Evolutionary conservation across 2,797 vertebrate species (phyloP).

Genomic region (Eutrigla gurnardus): DNA sequence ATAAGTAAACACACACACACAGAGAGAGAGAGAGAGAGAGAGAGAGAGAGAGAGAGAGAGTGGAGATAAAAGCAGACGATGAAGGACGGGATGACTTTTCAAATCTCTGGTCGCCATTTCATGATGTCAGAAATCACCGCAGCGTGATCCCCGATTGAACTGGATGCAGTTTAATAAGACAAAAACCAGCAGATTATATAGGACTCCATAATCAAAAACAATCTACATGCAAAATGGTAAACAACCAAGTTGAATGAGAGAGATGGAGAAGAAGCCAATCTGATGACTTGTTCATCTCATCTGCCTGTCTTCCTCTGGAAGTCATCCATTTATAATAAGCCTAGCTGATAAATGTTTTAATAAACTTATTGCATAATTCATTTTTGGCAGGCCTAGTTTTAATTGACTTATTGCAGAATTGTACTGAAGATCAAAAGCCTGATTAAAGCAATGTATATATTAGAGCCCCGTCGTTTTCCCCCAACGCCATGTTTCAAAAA

Average conservation of each 20-base stretch:
- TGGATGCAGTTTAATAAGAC: constrained; percentile 55
- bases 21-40: neutral
- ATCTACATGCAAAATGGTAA: constrained; percentile 80
- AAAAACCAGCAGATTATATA: constrained; percentile 60
- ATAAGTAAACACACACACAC: constrained; percentile 74
- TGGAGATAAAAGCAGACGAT: constrained; percentile 75
- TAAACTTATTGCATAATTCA: constrained; percentile 88
- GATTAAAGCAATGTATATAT: constrained; percentile 87
- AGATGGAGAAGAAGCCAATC: constrained; percentile 72
- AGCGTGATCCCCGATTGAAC: constrained; percentile 18
- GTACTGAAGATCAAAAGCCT: constrained; percentile 85
- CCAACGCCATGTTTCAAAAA: constrained; percentile 75
- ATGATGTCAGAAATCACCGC: constrained; percentile 56
- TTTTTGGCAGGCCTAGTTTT: constrained; percentile 85
- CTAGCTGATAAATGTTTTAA: constrained; percentile 89
- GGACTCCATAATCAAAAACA: constrained; percentile 72
- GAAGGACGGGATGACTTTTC: constrained; percentile 79
- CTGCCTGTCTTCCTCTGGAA: constrained; percentile 82
- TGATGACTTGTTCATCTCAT: constrained; percentile 83
- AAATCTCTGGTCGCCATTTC: constrained; percentile 69
- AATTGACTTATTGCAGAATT: constrained; percentile 87
- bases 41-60: constrained; percentile 24
- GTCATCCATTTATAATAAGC: constrained; percentile 88
- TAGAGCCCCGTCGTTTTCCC: constrained; percentile 73
- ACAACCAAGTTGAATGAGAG: constrained; percentile 79